phyloP scores from a whole-genome alignment of 2,113 vertebrate genomes.

The Prunella himalayana region DNA sequence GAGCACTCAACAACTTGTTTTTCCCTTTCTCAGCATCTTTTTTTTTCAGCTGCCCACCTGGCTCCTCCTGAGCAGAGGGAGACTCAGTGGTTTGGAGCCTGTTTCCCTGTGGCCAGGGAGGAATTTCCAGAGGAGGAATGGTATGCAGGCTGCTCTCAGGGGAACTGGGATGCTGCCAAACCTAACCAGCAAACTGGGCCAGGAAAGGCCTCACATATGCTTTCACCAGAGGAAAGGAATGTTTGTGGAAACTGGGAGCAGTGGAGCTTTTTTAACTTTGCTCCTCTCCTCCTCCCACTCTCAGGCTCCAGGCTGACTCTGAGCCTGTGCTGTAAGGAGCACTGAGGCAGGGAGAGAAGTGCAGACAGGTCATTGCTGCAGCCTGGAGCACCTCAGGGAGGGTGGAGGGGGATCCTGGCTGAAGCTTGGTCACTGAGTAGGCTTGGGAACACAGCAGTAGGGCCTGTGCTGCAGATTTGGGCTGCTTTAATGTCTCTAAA shows the following conservation, averaged over 20 bases:
- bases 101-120: slow-evolving; percentile 22
- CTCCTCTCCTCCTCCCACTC: neutral
- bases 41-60: slow-evolving; percentile 11
- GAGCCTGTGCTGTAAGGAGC: neutral
- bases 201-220: neutral
- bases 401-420: neutral
- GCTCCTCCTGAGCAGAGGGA: neutral
- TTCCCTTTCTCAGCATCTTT: neutral
- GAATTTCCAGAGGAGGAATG: slow-evolving; percentile 21
- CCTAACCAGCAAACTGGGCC: neutral
- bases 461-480: neutral
- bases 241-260: slow-evolving; percentile 23
- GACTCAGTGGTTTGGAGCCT: neutral
- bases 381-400: neutral
- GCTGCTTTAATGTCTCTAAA: neutral
- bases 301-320: neutral
- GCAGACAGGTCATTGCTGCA: neutral
- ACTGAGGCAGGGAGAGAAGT: accelerated
- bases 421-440: neutral
- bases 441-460: neutral
- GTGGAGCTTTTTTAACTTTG: neutral
- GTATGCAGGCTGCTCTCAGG: neutral
- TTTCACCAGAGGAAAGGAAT: slow-evolving; percentile 45
- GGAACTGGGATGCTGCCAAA: slow-evolving; percentile 3
- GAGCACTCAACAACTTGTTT: neutral